phyloP scores from a whole-genome alignment of 2,797 vertebrate genomes.

The Sebastes matsubarae region DNA sequence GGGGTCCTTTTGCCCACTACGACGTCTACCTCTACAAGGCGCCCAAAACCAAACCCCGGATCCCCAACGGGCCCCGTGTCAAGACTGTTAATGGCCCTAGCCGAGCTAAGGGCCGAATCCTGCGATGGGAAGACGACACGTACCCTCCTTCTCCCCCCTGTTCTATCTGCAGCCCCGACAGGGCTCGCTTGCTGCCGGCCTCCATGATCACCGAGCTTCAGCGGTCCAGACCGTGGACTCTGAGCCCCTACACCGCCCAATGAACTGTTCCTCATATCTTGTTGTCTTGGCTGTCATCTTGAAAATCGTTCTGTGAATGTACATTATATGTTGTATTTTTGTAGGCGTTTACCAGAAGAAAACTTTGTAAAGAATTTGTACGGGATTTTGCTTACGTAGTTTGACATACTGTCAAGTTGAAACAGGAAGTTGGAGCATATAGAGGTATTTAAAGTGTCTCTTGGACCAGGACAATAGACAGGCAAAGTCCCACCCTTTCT shows the following conservation, averaged over 20 bases:
- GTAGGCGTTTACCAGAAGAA: neutral
- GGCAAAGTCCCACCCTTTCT: too few relatives aligned
- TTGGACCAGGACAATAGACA: neutral
- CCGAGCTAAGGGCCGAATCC: slow-evolving; percentile 25
- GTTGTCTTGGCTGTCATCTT: neutral
- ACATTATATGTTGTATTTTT: neutral
- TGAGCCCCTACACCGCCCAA: slow-evolving; percentile 23
- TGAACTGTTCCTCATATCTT: neutral
- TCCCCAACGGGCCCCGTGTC: neutral
- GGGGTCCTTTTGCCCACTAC: slow-evolving; percentile 42
- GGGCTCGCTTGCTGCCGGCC: slow-evolving; percentile 39
- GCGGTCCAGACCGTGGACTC: slow-evolving; percentile 4
- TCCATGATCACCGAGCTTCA: slow-evolving; percentile 14
- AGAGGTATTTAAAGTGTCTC: neutral
- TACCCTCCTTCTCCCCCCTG: slow-evolving; percentile 47
- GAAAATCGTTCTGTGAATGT: neutral
- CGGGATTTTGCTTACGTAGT: neutral
- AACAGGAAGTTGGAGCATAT: neutral
- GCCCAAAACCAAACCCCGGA: slow-evolving; percentile 26
- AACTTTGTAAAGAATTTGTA: neutral
- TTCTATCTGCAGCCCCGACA: slow-evolving; percentile 53
- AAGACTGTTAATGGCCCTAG: slow-evolving; percentile 10
- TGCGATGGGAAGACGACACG: slow-evolving; percentile 67
- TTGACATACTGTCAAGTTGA: neutral
- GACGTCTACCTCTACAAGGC: slow-evolving; percentile 70